phyloP scores from a whole-genome alignment of 2,888 invertebrate genomes.

The Dasysyrphus tricinctus region DNA sequence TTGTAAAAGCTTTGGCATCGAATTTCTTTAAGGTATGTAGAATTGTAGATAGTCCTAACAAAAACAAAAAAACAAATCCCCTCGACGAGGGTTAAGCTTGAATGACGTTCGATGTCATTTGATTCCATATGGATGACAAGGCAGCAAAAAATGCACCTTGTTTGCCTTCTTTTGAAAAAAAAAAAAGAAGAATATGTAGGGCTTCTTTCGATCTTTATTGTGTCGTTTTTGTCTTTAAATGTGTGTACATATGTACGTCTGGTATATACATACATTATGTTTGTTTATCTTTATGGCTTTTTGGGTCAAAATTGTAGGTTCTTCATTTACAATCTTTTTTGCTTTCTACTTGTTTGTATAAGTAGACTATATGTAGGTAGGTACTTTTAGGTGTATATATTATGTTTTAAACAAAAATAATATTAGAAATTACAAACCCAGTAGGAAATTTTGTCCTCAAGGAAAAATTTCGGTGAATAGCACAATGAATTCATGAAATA shows the following conservation, averaged over 20 bases:
- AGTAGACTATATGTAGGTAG: too few species aligned
- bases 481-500: too few species aligned
- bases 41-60: too few species aligned
- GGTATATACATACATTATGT: background rate
- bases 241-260: too few species aligned
- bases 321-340: too few species aligned
- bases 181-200: background rate
- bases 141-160: slow-evolving; percentile 14
- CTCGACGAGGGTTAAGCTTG: background rate
- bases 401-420: too few species aligned
- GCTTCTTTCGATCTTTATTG: slow-evolving; percentile 2
- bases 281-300: background rate
- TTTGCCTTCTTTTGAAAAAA: background rate
- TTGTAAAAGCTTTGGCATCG: background rate
- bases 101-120: slow-evolving; percentile 21
- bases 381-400: too few species aligned
- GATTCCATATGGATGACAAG: background rate
- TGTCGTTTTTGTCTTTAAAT: background rate
- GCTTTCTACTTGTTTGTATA: too few species aligned
- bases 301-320: background rate
- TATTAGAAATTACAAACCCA: too few species aligned
- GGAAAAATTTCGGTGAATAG: too few species aligned
- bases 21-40: background rate
- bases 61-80: background rate
- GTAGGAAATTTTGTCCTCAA: too few species aligned